Evolutionary conservation across 1,140 invertebrate species (phyloP), one percentile per base, ranked within the genome.

Genomic region (Drosophila mayri): DNA sequence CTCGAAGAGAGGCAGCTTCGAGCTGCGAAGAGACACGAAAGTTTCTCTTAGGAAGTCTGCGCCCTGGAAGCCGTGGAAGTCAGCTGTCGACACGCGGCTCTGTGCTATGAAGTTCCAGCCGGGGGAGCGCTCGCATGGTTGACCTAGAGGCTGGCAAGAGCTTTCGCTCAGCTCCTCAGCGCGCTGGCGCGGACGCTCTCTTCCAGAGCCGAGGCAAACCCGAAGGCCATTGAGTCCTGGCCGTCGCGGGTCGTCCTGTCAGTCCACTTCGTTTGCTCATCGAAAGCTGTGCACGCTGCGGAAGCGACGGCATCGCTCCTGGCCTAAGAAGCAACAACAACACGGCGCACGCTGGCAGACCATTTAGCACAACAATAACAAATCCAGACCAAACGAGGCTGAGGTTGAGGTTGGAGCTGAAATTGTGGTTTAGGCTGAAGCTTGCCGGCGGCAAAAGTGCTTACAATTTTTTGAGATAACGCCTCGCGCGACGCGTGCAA

Each of bases 211-310:
- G 61, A 78, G 60, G 43, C 47, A 44, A 30, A 59, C 47, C 75
- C 80, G 84, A 84, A 71, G 49, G 18, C 40, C 7, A 18, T 52
- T 57, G 16, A 55, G 37, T 62, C 30, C 77, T 46, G 28, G 62
- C 35, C 32, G 30, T 52, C 37, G 63, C 60, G 44, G 54, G 67
- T 72, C 64, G 38, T 65, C 60, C 58, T 67, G 41, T 81, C 83
- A 92, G 90, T 92, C 68, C 76, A 85, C 82, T 86, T 90, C 84
- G 86, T 84, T 79, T 81, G 83, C 80, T 92, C 86, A 78, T 86
- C 73, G 90, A 76, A 87, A 91, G 78, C 83, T 90, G 90, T 82
- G 67, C 86, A 84, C 68, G 85, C 65, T 81, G 63, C 87, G 87
- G 82, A 76, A 80, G 77, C 73, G 28, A 79, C 71, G 46, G 66